Base-by-base conservation (phyloP, 2,113 vertebrate genomes). In the Jacana jacana region DNA sequence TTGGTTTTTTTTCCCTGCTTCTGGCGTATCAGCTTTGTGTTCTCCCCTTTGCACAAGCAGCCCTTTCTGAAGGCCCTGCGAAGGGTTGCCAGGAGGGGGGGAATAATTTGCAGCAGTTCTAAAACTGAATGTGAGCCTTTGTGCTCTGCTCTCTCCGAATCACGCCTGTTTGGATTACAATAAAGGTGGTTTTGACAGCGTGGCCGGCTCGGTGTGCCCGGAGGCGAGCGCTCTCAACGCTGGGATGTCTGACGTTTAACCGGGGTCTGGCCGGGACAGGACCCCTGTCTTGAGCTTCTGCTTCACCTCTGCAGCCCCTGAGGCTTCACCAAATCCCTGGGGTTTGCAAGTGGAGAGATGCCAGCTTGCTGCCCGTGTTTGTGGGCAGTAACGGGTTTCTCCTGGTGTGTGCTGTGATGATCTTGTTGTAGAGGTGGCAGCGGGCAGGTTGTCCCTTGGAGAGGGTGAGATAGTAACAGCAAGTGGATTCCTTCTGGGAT, bases 201-300 rank as follows among this genome's bases (percentile, higher is more conserved):
- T 37, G 76, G 57, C 40, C 9, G 77, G 65, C 8, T 2, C 30
- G 3, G 35, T 1, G 5, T 52, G 65, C 46, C 66, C 16, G 24
- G 55, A 35, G 39, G 6, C 10, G 44, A 11, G 49, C 33, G 13
- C 37, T 13, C 17, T 70, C 5, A 2, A 2, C 5, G 1, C 44
- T 79, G 0, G 5, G 15, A 8, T 28, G 4, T 13, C 42, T 58
- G 4, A 19, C 22, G 3, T 27, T 35, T 11, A 33, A 11, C 58
- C 40, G 31, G 33, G 55, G 20, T 20, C 55, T 57, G 55, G 19
- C 69, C 10, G 42, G 79, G 30, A 25, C 11, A 5, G 35, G 24
- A 17, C 88, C 0, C 0, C 0, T 64, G 48, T 28, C 35, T 18
- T 55, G 23, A 3, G 1, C n/a, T 52, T 20, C 3, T 58, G 35